These are phyloP conservation scores for Diaperis boleti DNA, from an alignment of 2,888 invertebrate genomes.

Conservation along the genomic window DNA sequence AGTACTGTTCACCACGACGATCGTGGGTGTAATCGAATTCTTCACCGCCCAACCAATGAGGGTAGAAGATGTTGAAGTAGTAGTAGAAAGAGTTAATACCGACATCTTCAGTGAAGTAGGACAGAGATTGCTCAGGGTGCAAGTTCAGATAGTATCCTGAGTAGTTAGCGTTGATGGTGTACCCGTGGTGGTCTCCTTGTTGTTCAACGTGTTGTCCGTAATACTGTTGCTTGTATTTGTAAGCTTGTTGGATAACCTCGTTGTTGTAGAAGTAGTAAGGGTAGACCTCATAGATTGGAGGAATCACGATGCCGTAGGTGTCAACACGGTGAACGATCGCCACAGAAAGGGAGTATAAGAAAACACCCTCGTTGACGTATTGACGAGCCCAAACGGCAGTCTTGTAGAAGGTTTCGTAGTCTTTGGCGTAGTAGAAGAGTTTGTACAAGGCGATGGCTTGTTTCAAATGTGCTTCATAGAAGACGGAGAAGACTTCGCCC, in stretches of 20 bases:
- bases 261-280: conserved; percentile 79
- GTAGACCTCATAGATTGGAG: conserved; percentile 79
- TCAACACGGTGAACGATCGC: conserved; percentile 75
- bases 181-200: conserved; percentile 56
- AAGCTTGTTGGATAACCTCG: conserved; percentile 76
- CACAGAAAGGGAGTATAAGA: conserved; percentile 73
- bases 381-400: conserved; percentile 78
- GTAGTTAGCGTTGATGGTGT: conserved; percentile 75
- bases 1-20: conserved; percentile 75
- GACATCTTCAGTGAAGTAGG: conserved; percentile 81
- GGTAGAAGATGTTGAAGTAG: conserved; percentile 72
- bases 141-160: conserved; percentile 70
- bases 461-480: conserved; percentile 72
- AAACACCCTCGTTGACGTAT: conserved; percentile 77
- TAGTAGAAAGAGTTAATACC: conserved; percentile 77
- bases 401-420: conserved; percentile 77
- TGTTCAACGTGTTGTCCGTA: conserved; percentile 50
- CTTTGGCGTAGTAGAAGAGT: conserved; percentile 77
- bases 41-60: conserved; percentile 74
- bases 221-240: conserved; percentile 72
- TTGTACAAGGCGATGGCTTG: conserved; percentile 76
- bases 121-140: conserved; percentile 70
- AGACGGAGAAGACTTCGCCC: conserved; percentile 74
- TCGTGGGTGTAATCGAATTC: conserved; percentile 67
- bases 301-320: conserved; percentile 74